Base-by-base conservation (phyloP, 2,888 invertebrate species). In the Argyresthia albistria region DNA sequence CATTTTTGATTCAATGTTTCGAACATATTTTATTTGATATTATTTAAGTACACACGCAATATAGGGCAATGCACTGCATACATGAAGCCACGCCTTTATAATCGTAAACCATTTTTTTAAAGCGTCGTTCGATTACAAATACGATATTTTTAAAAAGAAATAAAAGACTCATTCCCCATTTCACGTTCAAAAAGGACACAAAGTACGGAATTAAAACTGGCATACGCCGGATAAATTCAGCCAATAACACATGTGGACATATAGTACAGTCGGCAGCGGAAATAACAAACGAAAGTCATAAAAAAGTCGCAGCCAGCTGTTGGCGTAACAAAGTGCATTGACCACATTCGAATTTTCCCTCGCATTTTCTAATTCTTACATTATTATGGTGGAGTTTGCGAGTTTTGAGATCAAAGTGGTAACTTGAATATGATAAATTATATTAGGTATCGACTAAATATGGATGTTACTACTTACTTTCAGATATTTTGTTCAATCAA, bases 301-400 rank as follows among this genome's bases (percentile, higher is more conserved):
- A 81, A 80, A 80, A 77, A 74, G 73, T 81, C 81, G 58, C 60
- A 55, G 64, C 64, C 80, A 80, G 65, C 64, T 80, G 81, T 70
- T 70, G 70, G 72, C 61, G 68, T 56, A 59, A 65, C 62, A 61
- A 64, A 75, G 64, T 65, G 68, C 68, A 65, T 54, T 60, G 66
- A 62, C 66, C 64, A 59, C 60, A 46, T 8, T 12, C 43, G 25
- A 42, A n/a, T 43, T 49, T 46, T 46, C 43, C 51, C 25, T 45
- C 43, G 14, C 39, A 46, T 51, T 45, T 46, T 51, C 43, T 48
- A 54, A 54, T 51, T 39, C n/a, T 46, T 25, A 25, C 25, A 25
- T 25, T 25, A 25, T 25, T 25, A 25, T 25, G 3, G 25, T 4
- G 25, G 25, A 2, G 25, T 25, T 25, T 25, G 6, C 25, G 25